Evolutionary conservation across 2,888 invertebrate species (phyloP).

Genomic region (Drosophila acutilabella): DNA sequence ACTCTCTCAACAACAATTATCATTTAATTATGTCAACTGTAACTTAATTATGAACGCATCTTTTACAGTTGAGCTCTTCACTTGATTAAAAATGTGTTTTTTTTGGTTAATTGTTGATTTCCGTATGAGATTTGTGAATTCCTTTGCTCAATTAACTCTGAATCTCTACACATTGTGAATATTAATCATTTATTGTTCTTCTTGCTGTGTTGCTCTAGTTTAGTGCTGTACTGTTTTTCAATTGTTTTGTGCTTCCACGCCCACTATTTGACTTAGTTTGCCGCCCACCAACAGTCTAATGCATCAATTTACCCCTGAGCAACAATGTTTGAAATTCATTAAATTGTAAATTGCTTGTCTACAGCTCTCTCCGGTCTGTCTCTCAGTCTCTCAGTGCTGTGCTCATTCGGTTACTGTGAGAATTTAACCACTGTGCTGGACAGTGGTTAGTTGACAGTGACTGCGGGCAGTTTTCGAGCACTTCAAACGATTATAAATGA

Average conservation of each 20-base stretch:
- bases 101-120: conserved; percentile 74
- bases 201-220: not conserved
- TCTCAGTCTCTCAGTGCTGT: conserved; percentile 14
- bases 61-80: conserved; percentile 61
- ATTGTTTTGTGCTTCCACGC: conserved; percentile 62
- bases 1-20: conserved; percentile 67
- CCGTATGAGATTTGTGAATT: conserved; percentile 67
- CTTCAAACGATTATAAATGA: conserved; percentile 76
- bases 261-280: conserved; percentile 37
- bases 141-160: conserved; percentile 48
- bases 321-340: conserved; percentile 43
- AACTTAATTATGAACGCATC: conserved; percentile 79
- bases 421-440: conserved; percentile 45
- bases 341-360: conserved; percentile 63
- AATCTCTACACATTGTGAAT: conserved; percentile 13
- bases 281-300: conserved; percentile 60
- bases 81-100: conserved; percentile 58
- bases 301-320: conserved; percentile 44
- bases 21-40: conserved; percentile 82
- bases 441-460: conserved; percentile 28
- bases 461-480: conserved; percentile 18
- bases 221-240: conserved; percentile 37
- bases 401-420: conserved; percentile 37
- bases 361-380: conserved; percentile 28
- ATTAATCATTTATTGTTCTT: conserved; percentile 13